Evolutionary conservation across 2,113 vertebrate species (phyloP), one percentile per base, ranked within the genome.

Genomic region (Plotosus lineatus): DNA sequence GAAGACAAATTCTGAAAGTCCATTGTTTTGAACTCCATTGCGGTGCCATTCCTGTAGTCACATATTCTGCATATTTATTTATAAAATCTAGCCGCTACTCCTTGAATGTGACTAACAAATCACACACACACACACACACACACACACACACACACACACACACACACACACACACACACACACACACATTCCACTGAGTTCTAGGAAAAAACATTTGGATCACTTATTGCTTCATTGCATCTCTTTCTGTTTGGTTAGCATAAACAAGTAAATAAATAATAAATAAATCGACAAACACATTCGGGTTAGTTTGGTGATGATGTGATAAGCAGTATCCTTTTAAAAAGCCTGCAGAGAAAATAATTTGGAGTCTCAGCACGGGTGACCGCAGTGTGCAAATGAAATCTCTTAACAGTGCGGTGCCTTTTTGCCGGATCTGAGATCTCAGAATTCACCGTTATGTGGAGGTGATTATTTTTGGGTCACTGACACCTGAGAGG

Each of bases 331-430:
- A 65, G 44, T n/a, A 26, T n/a, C 82, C 74, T 40, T 8, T 15
- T 31, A 23, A 61, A 78, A 7, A 73, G 21, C 76, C 56, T 15
- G 17, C n/a, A 9, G 38, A 74, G 69, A n/a, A 65, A 63, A 38
- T 23, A 58, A 46, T 51, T 28, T 48, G 72, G 50, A 74, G 19
- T 78, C 77, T 78, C 77, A 55, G 38, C 38, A 72, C 81, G 42
- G 36, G 65, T 26, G 38, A 71, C 53, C 28, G 19, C 44, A 33
- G 42, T 33, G 76, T 21, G 63, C 36, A 63, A 72, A 61, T 72
- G 60, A 48, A 78, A 40, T 83, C 75, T 65, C 72, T 78, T 65
- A 31, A 53, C 63, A 12, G 9, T 17, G 8, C 33, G 42, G 55
- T 72, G 12, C 2, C 50, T 31, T 56, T 26, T 51, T 40, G n/a